These are phyloP conservation scores for Cosmopolites sordidus DNA, from an alignment of 2,888 invertebrate species.

Conservation along the genomic window DNA sequence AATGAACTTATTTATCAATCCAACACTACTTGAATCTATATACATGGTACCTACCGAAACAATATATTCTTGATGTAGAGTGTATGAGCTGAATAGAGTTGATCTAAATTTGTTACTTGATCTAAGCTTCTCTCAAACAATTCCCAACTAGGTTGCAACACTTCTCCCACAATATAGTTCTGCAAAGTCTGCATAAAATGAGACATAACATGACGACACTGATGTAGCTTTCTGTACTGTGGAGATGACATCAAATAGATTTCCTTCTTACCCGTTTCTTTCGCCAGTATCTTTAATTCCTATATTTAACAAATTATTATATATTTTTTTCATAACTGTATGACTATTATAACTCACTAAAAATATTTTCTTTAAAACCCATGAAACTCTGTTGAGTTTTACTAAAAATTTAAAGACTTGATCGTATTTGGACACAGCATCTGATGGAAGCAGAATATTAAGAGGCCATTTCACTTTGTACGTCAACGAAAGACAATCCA, in stretches of 20 bases:
- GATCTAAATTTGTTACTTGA: constrained; percentile 64
- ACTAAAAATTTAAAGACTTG: constrained; percentile 72
- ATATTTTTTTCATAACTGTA: background rate
- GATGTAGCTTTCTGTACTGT: constrained; percentile 68
- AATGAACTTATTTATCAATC: too few species aligned
- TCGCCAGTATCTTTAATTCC: constrained; percentile 54
- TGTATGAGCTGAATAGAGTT: constrained; percentile 68
- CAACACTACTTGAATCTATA: too few species aligned
- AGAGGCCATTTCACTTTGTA: constrained; percentile 74
- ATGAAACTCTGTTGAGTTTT: constrained; percentile 70
- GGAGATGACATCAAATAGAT: constrained; percentile 54
- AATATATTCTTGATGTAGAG: constrained; percentile 70
- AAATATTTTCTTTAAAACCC: constrained; percentile 69
- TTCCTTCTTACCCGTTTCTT: constrained; percentile 42
- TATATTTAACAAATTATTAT: constrained; percentile 37
- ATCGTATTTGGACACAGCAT: constrained; percentile 65
- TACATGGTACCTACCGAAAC: constrained; percentile 58
- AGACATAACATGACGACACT: constrained; percentile 70
- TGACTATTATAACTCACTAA: constrained; percentile 46
- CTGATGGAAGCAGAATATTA: constrained; percentile 69
- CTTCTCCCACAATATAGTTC: constrained; percentile 73
- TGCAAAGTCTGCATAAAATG: constrained; percentile 72
- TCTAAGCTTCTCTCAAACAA: constrained; percentile 66
- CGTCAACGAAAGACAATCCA: constrained; percentile 64
- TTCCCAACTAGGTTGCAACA: constrained; percentile 70